Evolutionary conservation across 1,140 invertebrate species (phyloP).

Genomic region (Drosophila teissieri): DNA sequence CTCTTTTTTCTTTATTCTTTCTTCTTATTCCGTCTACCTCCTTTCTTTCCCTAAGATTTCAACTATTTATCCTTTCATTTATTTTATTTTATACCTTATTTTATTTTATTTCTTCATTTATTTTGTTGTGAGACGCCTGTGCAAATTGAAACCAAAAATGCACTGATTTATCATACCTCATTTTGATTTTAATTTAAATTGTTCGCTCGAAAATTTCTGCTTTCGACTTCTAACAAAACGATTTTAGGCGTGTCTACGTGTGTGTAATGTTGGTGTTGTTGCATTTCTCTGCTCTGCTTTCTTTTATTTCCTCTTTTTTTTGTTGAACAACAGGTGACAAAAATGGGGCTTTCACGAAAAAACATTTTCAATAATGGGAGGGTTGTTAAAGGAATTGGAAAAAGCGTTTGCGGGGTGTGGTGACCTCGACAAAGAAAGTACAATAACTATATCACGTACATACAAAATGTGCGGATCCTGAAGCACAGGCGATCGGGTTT

Average conservation of each 20-base stretch:
- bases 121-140: slow-evolving; percentile 14
- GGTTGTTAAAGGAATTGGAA: slow-evolving; percentile 2
- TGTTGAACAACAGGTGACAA: slow-evolving; percentile 31
- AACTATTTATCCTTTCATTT: slow-evolving; percentile 48
- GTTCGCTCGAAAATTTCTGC: slow-evolving; percentile 15
- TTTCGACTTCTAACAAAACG: slow-evolving; percentile 55
- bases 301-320: not conserved
- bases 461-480: slow-evolving; percentile 1
- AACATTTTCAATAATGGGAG: slow-evolving; percentile 35
- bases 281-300: slow-evolving; percentile 24
- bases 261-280: slow-evolving; percentile 29
- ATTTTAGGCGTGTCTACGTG: slow-evolving; percentile 66
- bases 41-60: slow-evolving; percentile 63
- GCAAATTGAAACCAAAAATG: slow-evolving; percentile 71
- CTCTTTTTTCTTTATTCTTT: slow-evolving; percentile 5
- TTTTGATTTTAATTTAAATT: slow-evolving; percentile 45
- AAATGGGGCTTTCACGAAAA: slow-evolving; percentile 18
- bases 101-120: slow-evolving; percentile 56
- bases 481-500: not conserved
- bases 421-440: slow-evolving; percentile 4
- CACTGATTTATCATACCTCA: slow-evolving; percentile 27
- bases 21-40: slow-evolving; percentile 21
- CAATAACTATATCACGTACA: slow-evolving; percentile 7
- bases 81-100: slow-evolving; percentile 72
- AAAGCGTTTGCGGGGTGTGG: slow-evolving; percentile 13